Evolutionary conservation across 2,113 vertebrate genomes (phyloP).

Genomic region (Macaca mulatta): DNA sequence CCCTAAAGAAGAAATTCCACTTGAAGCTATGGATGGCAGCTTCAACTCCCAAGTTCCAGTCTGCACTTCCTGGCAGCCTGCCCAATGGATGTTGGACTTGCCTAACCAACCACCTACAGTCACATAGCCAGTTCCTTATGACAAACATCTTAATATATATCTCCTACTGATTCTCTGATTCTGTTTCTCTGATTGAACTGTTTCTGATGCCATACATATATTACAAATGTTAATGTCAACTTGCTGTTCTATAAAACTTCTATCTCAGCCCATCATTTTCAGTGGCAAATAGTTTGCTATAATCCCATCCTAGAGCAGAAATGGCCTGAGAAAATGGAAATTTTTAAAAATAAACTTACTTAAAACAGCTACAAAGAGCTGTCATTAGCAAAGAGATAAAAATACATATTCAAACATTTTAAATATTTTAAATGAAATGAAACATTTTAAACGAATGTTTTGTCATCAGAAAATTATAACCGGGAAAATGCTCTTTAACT

Average conservation of each 20-base stretch:
- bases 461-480: background rate
- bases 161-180: background rate
- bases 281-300: background rate
- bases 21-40: background rate
- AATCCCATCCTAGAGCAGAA: background rate
- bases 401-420: background rate
- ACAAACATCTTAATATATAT: background rate
- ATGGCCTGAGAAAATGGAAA: background rate
- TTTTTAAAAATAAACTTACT: background rate
- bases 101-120: background rate
- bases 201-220: background rate
- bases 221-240: background rate
- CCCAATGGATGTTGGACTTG: no score
- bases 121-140: background rate
- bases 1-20: background rate
- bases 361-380: background rate
- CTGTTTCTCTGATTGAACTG: background rate
- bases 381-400: background rate
- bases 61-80: background rate
- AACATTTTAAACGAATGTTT: background rate
- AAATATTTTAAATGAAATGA: background rate
- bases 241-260: background rate
- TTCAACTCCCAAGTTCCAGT: background rate
- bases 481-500: background rate
- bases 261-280: background rate